Conservation (phyloP, 2,888 invertebrate species). For the Notodonta dromedarius region DNA sequence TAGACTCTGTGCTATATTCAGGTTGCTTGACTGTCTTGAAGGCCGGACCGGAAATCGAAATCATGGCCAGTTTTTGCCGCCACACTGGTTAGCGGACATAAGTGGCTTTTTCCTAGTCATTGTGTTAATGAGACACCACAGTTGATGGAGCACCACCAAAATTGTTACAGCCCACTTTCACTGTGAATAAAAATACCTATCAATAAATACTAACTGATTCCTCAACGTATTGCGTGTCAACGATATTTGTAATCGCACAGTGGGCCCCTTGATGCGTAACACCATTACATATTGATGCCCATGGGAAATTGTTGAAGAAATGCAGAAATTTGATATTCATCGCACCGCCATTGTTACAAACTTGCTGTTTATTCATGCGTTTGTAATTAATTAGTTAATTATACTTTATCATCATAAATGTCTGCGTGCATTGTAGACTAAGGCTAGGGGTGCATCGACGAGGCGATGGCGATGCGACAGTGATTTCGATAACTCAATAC, state of each 20-base stretch:
- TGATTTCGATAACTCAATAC: no score
- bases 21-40: background rate
- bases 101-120: conserved; percentile 29
- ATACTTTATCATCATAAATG: background rate
- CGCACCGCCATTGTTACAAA: conserved; percentile 31
- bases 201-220: background rate
- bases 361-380: conserved; percentile 31
- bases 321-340: conserved; percentile 22
- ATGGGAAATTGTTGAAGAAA: conserved; percentile 35
- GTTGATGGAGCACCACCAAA: conserved; percentile 37
- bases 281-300: conserved; percentile 19
- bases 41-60: background rate
- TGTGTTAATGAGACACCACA: conserved; percentile 25
- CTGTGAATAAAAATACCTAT: conserved; percentile 23
- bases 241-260: conserved; percentile 8
- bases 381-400: conserved; percentile 27
- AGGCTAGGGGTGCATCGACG: no score
- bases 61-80: conserved; percentile 1
- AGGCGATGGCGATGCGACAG: no score
- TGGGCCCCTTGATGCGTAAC: conserved; percentile 22
- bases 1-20: no score
- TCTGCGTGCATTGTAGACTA: background rate
- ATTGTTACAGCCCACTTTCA: conserved; percentile 52
- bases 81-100: conserved; percentile 11
- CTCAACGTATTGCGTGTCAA: conserved; percentile 4